Percentiles rank a stretch among this genome's conserved stretches.
Conservation (phyloP, 1,140 invertebrate species). For the Drosophila arawakana region DNA sequence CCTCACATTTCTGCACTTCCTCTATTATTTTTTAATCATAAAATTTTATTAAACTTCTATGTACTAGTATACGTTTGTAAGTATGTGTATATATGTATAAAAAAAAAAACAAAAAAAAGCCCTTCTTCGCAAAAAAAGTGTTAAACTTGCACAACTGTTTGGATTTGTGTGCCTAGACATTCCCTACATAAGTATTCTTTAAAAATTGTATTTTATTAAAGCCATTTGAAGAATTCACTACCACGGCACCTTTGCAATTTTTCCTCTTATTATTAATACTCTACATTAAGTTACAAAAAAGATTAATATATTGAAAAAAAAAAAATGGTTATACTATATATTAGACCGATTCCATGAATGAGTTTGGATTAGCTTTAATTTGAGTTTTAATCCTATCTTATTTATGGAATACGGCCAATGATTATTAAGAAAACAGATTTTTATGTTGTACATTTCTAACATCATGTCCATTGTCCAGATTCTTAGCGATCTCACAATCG, state of each 20-base stretch:
- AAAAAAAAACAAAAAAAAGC: constrained; percentile 43
- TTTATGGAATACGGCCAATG: not conserved
- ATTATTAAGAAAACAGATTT: constrained; percentile 15
- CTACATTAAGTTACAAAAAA: constrained; percentile 15
- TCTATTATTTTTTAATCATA: constrained; percentile 37
- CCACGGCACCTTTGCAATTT: constrained; percentile 58
- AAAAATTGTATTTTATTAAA: constrained; percentile 78
- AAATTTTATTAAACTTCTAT: constrained; percentile 40
- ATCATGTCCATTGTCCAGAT: not conserved
- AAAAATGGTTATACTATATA: not conserved
- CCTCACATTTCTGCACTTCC: constrained; percentile 22
- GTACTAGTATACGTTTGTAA: not conserved
- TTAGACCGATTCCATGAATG: too few relatives aligned
- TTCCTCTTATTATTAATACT: constrained; percentile 5
- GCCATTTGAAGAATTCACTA: constrained; percentile 82
- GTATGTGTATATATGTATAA: constrained; percentile 4
- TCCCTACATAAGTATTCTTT: constrained; percentile 30
- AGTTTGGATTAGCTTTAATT: too few relatives aligned
- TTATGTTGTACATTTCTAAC: constrained; percentile 6
- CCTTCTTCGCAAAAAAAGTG: constrained; percentile 36
- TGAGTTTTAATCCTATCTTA: too few relatives aligned
- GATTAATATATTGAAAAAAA: constrained; percentile 1
- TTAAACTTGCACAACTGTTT: constrained; percentile 44
- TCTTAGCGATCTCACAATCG: not conserved
- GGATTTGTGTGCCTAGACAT: constrained; percentile 24